A percentile compares a stretch with the other conserved stretches of the same genome.
Conservation (phyloP, 2,113 vertebrate species). For the Phoxinus phoxinus region DNA sequence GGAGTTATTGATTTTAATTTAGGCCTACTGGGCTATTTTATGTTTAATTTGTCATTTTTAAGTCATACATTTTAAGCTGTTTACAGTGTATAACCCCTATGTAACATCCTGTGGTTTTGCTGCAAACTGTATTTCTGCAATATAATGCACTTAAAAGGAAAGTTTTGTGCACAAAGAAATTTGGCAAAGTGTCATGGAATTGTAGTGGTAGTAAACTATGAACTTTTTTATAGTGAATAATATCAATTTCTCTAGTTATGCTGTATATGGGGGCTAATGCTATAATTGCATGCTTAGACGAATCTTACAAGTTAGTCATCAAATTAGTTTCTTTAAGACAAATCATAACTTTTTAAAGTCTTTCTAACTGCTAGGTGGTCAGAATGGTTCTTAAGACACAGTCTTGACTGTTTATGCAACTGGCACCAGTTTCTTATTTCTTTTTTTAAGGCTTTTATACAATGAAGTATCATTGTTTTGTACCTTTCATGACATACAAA, state of each 20-base stretch:
- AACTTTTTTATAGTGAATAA: neutral
- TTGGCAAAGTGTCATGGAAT: neutral
- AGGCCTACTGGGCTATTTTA: neutral
- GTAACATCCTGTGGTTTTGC: neutral
- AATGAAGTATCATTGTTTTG: no score
- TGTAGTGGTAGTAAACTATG: neutral
- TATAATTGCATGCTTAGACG: neutral
- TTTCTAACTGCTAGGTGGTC: no score
- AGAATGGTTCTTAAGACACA: no score
- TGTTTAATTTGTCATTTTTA: neutral
- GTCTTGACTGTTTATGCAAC: no score
- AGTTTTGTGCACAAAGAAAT: neutral
- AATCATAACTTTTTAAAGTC: no score
- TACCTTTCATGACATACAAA: no score
- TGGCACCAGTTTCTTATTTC: no score
- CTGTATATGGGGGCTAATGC: neutral
- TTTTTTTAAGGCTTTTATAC: no score
- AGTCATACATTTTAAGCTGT: neutral
- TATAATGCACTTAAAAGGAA: neutral
- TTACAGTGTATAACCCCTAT: neutral
- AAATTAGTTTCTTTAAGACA: no score
- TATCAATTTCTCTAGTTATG: neutral
- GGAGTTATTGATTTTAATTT: neutral
- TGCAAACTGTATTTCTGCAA: neutral
- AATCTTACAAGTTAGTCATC: no score